Base-by-base conservation (phyloP, 2,888 invertebrate species). In the Scaptomyza caliginosa region DNA sequence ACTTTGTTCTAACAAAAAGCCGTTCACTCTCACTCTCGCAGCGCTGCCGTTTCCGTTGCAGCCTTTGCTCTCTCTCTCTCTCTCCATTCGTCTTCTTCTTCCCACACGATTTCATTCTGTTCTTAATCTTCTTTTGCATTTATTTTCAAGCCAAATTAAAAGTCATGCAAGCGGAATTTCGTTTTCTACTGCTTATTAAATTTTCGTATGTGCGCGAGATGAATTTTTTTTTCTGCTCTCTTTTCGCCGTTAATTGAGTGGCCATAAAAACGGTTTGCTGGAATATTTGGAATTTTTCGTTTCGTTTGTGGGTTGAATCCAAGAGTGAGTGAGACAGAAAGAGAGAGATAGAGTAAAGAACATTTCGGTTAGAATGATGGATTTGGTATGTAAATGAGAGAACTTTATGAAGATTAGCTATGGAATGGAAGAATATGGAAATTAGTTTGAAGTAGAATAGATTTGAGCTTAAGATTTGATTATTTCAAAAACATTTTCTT, bases 81-180 rank as follows among this genome's bases (percentile, higher is more conserved):
- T 32, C n/a, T n/a, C n/a, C n/a, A n/a, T 32, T 34, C 40, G 42
- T 57, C 28, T 19, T 59, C 49, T 57, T 55, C 16, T 16, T 48
- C 17, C 26, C 6, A 51, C 24, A 23, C 43, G 38, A 40, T 38
- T 19, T n/a, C 13, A 24, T 32, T 21, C 13, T 58, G 26, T 52
- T 38, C 40, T 48, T 32, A 49, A 40, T 46, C 54, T 42, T 60
- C 57, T 60, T 60, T 59, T 38, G 64, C 54, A 64, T 59, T 52
- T 57, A n/a, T 30, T 74, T 77, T 75, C 79, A 82, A 77, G 77
- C 77, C 83, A 77, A 82, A 77, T 82, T 82, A 40, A 70, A 74
- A 74, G 55, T 74, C 83, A 67, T 63, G 63, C 81, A 77, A 80
- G 76, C 77, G 60, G 49, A 73, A 73, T 76, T 75, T 75, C 45